A percentile compares a stretch with the other conserved stretches of the same genome.
Evolutionary conservation across 2,888 invertebrate genomes (phyloP).

Genomic region (Aphodius sticticus): DNA sequence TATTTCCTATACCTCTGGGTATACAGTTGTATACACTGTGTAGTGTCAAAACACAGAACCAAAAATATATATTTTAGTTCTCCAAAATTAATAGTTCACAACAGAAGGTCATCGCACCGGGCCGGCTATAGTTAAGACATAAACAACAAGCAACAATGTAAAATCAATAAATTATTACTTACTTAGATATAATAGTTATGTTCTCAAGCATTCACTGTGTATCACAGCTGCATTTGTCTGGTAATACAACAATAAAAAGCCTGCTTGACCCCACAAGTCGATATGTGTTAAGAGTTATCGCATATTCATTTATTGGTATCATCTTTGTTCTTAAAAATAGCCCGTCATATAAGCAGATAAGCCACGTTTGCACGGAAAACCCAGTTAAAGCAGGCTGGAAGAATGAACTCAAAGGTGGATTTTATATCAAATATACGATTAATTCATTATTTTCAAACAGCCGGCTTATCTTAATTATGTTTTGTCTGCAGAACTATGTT

Average conservation of each 20-base stretch:
- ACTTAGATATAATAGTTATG: background rate
- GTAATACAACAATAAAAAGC: background rate
- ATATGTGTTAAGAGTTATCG: background rate
- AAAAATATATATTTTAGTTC: too few species aligned
- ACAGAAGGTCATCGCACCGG: too few species aligned
- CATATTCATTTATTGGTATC: background rate
- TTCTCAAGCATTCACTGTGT: background rate
- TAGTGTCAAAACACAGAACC: too few species aligned
- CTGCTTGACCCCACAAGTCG: background rate
- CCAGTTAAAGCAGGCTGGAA: background rate
- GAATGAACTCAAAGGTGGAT: background rate
- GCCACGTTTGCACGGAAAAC: background rate
- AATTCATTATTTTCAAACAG: background rate
- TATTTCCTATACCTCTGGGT: too few species aligned
- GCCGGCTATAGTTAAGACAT: background rate
- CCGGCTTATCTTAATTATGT: background rate
- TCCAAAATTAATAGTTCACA: too few species aligned
- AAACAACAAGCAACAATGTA: background rate
- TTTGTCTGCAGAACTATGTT: background rate
- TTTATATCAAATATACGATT: background rate
- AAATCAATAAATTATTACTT: background rate
- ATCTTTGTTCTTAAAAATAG: conserved; percentile 4
- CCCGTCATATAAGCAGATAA: background rate
- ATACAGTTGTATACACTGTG: too few species aligned
- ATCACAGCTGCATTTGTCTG: background rate